Conservation (phyloP, 2,888 invertebrate genomes). For the Exephanes ischioxanthus region DNA sequence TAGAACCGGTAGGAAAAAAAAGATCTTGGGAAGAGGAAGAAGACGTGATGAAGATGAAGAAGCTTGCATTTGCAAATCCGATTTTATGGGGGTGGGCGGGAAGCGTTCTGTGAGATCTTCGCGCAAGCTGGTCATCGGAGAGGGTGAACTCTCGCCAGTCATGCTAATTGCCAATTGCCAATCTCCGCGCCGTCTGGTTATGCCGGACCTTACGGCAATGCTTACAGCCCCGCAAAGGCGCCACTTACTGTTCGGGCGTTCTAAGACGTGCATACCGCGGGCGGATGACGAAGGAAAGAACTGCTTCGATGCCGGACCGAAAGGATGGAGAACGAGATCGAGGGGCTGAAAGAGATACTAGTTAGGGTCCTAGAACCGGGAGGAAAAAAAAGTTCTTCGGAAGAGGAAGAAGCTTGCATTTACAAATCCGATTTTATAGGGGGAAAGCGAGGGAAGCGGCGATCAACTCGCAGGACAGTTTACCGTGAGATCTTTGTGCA, state of each 20-base stretch:
- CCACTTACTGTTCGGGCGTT: constrained; percentile 24
- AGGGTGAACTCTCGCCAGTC: constrained; percentile 33
- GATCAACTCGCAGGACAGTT: constrained; percentile 18
- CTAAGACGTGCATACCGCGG: constrained; percentile 54
- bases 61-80: constrained; percentile 63
- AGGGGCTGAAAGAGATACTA: constrained; percentile 30
- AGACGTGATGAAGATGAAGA: constrained; percentile 23
- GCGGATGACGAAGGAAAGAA: constrained; percentile 29
- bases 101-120: not conserved
- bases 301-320: not conserved
- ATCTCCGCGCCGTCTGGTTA: no score
- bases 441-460: constrained; percentile 1
- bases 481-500: constrained; percentile 5
- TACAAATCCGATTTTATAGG: constrained; percentile 69
- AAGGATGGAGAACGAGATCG: constrained; percentile 14
- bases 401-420: constrained; percentile 54
- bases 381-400: constrained; percentile 21
- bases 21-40: constrained; percentile 6
- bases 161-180: no score
- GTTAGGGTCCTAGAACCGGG: not conserved
- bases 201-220: not conserved
- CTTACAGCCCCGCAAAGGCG: constrained; percentile 48
- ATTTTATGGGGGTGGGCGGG: constrained; percentile 56
- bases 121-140: constrained; percentile 15
- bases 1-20: constrained; percentile 30